phyloP scores from a whole-genome alignment of 53 echinoderm and acorn worm species.

The Hippasteria phrygiana region DNA sequence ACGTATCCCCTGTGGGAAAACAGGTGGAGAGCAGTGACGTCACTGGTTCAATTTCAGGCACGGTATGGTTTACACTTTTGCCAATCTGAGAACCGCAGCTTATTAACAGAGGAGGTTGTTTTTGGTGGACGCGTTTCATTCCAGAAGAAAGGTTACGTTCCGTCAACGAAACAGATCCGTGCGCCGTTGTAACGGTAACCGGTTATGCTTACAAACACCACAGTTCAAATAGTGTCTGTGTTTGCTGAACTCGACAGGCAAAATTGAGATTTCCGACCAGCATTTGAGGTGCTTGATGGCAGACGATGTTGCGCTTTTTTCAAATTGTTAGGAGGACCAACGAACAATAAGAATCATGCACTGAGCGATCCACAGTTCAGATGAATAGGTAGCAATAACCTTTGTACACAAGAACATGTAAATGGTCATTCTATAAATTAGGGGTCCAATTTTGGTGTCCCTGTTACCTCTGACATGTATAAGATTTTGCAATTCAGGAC shows the following conservation, averaged over 20 bases:
- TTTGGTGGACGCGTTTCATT: background rate
- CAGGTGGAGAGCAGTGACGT: conserved; percentile 50
- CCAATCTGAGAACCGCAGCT: background rate
- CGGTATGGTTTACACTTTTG: background rate
- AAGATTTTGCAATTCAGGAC: too few species aligned
- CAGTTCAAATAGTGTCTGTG: conserved; percentile 37
- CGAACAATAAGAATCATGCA: too few species aligned
- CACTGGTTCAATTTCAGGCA: background rate
- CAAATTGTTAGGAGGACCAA: too few species aligned
- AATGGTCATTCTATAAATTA: too few species aligned
- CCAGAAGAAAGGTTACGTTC: background rate
- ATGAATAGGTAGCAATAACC: too few species aligned
- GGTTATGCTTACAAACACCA: background rate
- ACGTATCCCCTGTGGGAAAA: conserved; percentile 81
- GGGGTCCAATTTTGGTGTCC: too few species aligned
- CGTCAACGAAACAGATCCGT: background rate
- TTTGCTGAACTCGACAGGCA: background rate
- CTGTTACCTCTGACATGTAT: too few species aligned
- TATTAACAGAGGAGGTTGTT: conserved; percentile 2
- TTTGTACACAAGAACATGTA: too few species aligned
- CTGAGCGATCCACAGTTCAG: too few species aligned
- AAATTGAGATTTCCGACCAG: conserved; percentile 33
- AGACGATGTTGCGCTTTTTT: too few species aligned
- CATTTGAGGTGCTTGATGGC: too few species aligned
- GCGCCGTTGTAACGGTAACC: background rate